Conservation (phyloP, 37 sponge, comb jelly and placozoan genomes). For the Oopsacas minuta region DNA sequence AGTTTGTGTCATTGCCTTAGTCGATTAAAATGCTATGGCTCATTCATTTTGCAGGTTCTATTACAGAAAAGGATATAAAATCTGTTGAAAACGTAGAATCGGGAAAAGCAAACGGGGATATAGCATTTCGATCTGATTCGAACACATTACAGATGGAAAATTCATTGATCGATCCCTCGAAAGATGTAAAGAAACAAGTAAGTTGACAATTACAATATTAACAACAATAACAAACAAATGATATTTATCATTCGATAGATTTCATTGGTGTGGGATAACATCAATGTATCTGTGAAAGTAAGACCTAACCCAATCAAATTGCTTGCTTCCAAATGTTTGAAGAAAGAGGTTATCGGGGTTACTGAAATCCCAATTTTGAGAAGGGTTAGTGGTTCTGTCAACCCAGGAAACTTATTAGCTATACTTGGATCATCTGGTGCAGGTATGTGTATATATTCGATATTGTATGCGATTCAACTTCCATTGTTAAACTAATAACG, state of each 20-base stretch:
- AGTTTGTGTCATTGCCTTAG: too few relatives aligned
- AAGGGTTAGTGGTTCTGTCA: background rate
- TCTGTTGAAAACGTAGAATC: too few relatives aligned
- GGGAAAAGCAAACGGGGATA: too few relatives aligned
- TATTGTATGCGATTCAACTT: too few relatives aligned
- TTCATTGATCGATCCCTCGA: background rate
- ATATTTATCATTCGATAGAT: background rate
- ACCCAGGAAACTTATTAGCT: background rate
- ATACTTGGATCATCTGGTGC: background rate
- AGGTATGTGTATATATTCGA: too few relatives aligned
- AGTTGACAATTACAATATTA: background rate
- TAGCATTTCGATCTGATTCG: background rate
- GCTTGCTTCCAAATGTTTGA: background rate
- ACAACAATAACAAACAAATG: background rate
- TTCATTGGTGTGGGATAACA: background rate
- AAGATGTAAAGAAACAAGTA: background rate
- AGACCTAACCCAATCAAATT: background rate
- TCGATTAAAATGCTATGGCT: too few relatives aligned
- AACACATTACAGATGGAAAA: background rate
- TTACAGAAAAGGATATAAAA: too few relatives aligned
- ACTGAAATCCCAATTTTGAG: background rate
- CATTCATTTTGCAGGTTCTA: too few relatives aligned
- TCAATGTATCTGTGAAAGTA: background rate
- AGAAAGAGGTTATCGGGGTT: background rate
- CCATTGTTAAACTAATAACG: too few relatives aligned